These are phyloP conservation scores for Hydrolagus colliei DNA, from an alignment of 2,797 vertebrate genomes.

Conservation along the genomic window DNA sequence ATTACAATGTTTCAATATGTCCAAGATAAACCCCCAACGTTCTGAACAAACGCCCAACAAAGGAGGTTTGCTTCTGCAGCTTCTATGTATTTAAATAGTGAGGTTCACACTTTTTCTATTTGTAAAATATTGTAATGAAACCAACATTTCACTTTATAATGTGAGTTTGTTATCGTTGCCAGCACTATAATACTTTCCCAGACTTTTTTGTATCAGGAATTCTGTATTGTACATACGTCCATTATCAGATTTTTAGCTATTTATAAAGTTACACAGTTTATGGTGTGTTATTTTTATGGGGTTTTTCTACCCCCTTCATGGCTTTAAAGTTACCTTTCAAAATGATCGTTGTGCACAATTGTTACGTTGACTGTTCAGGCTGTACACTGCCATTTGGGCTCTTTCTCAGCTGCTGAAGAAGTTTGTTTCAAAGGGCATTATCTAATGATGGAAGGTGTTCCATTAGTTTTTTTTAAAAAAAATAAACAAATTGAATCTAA, in stretches of 20 bases:
- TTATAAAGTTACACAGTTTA: constrained; percentile 29
- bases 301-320: neutral
- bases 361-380: neutral
- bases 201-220: neutral
- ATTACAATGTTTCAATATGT: neutral
- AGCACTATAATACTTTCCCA: neutral
- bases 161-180: neutral
- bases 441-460: neutral
- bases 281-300: constrained; percentile 24
- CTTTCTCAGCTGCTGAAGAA: neutral
- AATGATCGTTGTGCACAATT: neutral
- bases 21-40: neutral
- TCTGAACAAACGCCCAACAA: neutral
- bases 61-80: neutral
- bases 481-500: too few relatives aligned
- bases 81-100: neutral
- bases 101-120: constrained; percentile 12
- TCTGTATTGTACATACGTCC: constrained; percentile 20
- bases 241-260: constrained; percentile 25
- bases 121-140: constrained; percentile 1
- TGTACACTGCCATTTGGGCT: neutral
- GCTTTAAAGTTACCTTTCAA: constrained; percentile 1
- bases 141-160: neutral
- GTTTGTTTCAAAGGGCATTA: neutral
- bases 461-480: neutral